phyloP scores from a whole-genome alignment of 2,888 invertebrate species.

The Malthinus flaveolus region DNA sequence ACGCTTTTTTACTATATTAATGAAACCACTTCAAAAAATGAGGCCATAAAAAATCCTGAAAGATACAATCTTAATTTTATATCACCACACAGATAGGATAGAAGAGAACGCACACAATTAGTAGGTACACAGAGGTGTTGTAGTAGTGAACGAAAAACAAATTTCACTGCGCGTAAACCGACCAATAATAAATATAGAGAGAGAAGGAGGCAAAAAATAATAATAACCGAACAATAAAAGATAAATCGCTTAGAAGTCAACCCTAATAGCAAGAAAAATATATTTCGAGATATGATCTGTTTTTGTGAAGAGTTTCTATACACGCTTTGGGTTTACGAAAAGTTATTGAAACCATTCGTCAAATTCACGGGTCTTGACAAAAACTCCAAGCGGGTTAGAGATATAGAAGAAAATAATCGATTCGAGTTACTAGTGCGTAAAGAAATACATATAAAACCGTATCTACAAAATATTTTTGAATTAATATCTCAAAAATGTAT shows the following conservation, averaged over 20 bases:
- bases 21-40: constrained; percentile 24
- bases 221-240: constrained; percentile 40
- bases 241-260: constrained; percentile 44
- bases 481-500: not conserved
- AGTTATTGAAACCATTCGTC: constrained; percentile 51
- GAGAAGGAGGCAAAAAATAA: constrained; percentile 25
- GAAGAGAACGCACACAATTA: no score
- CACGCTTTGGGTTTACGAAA: constrained; percentile 42
- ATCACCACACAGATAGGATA: no score
- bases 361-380: constrained; percentile 43
- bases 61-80: constrained; percentile 7
- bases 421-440: constrained; percentile 33
- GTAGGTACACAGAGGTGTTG: no score
- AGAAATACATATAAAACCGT: constrained; percentile 2
- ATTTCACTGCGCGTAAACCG: no score
- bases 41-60: constrained; percentile 16
- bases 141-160: no score
- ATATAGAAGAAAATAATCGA: constrained; percentile 41
- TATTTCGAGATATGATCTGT: constrained; percentile 43
- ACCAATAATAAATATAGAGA: not conserved
- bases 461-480: not conserved
- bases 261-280: constrained; percentile 46
- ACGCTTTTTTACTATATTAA: constrained; percentile 21
- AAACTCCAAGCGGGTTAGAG: constrained; percentile 39
- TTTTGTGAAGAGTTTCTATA: constrained; percentile 45